phyloP scores from a whole-genome alignment of 2,888 invertebrate genomes.

The Pollenia amentaria region DNA sequence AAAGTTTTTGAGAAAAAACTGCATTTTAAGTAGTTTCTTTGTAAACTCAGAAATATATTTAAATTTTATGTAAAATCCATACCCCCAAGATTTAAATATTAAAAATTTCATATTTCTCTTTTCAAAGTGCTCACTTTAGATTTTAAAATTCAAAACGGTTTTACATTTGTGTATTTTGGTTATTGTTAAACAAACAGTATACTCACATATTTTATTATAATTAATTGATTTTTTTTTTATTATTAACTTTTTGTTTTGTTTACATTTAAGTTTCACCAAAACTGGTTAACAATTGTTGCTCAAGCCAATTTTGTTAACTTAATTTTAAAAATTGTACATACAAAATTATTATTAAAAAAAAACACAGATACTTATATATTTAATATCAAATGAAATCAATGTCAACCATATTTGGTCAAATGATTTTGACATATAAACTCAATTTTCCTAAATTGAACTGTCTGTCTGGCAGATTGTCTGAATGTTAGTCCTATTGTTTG shows the following conservation, averaged over 20 bases:
- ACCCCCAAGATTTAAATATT: not conserved
- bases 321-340: not conserved
- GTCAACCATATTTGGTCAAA: constrained; percentile 72
- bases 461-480: not conserved
- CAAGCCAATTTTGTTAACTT: constrained; percentile 43
- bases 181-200: not conserved
- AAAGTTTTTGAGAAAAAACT: constrained; percentile 13
- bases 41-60: constrained; percentile 13
- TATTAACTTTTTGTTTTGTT: constrained; percentile 26
- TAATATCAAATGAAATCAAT: constrained; percentile 65
- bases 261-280: constrained; percentile 27
- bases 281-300: constrained; percentile 65
- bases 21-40: constrained; percentile 17
- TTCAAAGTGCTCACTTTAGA: not conserved
- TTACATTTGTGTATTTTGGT: not conserved
- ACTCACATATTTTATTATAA: constrained; percentile 23
- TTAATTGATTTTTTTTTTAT: constrained; percentile 1
- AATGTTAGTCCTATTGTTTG: not conserved
- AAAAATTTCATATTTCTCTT: not conserved
- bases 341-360: constrained; percentile 4
- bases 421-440: constrained; percentile 73
- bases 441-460: constrained; percentile 60
- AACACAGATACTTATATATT: constrained; percentile 8
- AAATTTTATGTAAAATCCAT: constrained; percentile 18
- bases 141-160: not conserved